Evolutionary conservation across 2,797 vertebrate genomes (phyloP), one percentile per base, ranked within the genome.

Genomic region (Chelmon rostratus): DNA sequence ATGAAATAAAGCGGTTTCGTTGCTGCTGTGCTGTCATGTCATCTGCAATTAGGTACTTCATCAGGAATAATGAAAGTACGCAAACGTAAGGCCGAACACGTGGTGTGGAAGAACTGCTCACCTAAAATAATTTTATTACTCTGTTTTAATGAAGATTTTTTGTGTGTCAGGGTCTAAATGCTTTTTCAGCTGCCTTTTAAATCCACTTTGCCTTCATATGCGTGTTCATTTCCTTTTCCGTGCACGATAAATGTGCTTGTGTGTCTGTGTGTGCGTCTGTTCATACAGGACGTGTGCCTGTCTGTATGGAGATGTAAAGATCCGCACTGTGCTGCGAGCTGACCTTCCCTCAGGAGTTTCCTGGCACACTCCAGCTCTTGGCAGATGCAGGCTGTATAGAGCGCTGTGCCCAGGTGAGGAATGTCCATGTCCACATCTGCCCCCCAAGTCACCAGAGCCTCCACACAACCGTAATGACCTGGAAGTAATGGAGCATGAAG

Each of bases 381-480:
- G 79, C 96, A 96, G 86, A 96, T 42, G 65, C 97, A 98, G 58
- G 98, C 97, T 9, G 96, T 96, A 28, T 98, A 99, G 23, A 99
- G 96, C 52, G 97, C 96, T 0, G 97, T 99, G 90, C 98, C 98
- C 93, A 98, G 89, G 76, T 98, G 96, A 92, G 97, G 97, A 90
- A 97, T 96, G 76, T 98, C 96, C 92, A 96, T 96, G 91, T 99
- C 98, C 88, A 98, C 96, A 66, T 99, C 97, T 83, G 96, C 94
- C 66, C 97, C 98, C 96, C 97, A 98, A 71, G 96, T 96, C 81
- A 99, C 95, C 87, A 99, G 94, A 12, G 95, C 95, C 82, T 97
- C 97, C 68, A 99, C 95, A 79, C 97, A 98, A 57, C 97, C 96
- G 23, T 96, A 96, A 93, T 98, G 96, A 90, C 98, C 98, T 99